Conservation (phyloP, 2,888 invertebrate genomes). For the Andricus quercusramuli region DNA sequence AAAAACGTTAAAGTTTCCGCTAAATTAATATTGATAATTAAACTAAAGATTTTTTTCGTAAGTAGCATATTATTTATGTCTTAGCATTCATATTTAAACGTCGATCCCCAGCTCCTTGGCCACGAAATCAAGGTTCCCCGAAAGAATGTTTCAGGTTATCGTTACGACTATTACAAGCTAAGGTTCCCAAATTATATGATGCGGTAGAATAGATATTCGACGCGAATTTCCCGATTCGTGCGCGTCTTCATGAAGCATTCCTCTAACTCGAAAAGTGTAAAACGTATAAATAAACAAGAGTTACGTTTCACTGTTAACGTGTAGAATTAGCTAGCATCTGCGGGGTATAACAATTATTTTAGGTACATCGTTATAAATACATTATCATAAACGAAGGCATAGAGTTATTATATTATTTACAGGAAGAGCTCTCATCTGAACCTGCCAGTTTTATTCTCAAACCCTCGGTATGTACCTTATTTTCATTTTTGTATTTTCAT, state of each 20-base stretch:
- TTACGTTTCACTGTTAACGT: constrained; percentile 61
- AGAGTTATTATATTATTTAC: constrained; percentile 29
- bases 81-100: constrained; percentile 15
- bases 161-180: constrained; percentile 28
- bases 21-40: background rate
- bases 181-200: constrained; percentile 32
- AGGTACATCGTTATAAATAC: constrained; percentile 39
- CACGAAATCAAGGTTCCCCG: constrained; percentile 35
- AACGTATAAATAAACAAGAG: constrained; percentile 59
- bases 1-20: background rate
- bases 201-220: constrained; percentile 30
- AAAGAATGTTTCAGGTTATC: constrained; percentile 27
- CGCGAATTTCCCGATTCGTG: constrained; percentile 40
- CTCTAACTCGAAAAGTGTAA: constrained; percentile 53
- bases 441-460: constrained; percentile 13
- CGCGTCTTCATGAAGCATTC: constrained; percentile 20
- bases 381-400: constrained; percentile 32
- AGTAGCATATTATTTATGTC: constrained; percentile 32
- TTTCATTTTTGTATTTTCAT: background rate
- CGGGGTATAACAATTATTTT: constrained; percentile 36
- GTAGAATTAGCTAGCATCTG: constrained; percentile 58
- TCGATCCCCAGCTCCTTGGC: constrained; percentile 38
- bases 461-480: background rate
- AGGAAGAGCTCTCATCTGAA: constrained; percentile 30
- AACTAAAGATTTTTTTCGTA: constrained; percentile 4